Evolutionary conservation across 2,888 invertebrate genomes (phyloP), one percentile per base, ranked within the genome.

Genomic region (Trissoscelio sp.): DNA sequence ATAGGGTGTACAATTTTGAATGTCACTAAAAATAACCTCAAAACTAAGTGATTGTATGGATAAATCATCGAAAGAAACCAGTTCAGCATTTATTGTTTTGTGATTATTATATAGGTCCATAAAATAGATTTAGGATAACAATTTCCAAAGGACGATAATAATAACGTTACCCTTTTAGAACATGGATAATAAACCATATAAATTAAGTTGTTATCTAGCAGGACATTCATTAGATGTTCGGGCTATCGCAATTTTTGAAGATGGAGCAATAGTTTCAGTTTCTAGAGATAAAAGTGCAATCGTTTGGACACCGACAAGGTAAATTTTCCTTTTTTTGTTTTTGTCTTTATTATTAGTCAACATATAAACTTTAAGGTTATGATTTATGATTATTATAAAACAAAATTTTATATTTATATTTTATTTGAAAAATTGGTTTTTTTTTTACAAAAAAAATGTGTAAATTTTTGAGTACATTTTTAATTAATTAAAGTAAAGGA

Each of bases 201-300:
- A 96, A 92, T 92, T 98, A 83, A 96, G 97, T 90, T 94, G 95
- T 88, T 94, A 95, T 84, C 92, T 98, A 64, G 92, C 92, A 84
- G 97, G 97, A 0, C 98, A 98, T 92, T 95, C 95, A 48, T 93
- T 95, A 89, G 98, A 98, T 91, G 97, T 98, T 16, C 94, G 98
- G 85, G 94, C 95, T 70, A 93, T 98, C 16, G 94, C 94, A 64
- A 93, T 93, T 9, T 90, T 92, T 2, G 92, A 93, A 79, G 95
- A 95, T 84, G 95, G 95, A 87, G 94, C 94, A 82, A 95, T 98
- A 87, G 92, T 98, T 46, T 97, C 98, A 4, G 96, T 96, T 20
- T 98, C 98, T 3, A 94, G 98, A 86, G 98, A 98, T 92, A 95
- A 95, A 91, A 96, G 96, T 12, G 95, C 96, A 0, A 96, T 96